Evolutionary conservation across 2,113 vertebrate genomes (phyloP).

Genomic region (Plecturocebus donacophilus): DNA sequence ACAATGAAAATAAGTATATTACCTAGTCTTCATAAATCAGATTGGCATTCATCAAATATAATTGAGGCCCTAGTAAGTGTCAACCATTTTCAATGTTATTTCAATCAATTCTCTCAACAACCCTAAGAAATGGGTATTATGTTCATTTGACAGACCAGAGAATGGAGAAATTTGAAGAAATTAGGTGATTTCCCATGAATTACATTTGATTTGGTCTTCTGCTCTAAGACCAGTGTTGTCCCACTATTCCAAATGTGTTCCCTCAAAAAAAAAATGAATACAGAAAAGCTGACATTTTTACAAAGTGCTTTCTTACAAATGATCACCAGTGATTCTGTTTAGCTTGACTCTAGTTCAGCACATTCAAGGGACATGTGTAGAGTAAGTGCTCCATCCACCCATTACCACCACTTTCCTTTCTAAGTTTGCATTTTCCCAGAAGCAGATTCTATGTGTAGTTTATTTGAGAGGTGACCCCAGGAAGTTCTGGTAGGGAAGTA

Average conservation of each 20-base stretch:
- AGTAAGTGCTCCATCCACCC: background rate
- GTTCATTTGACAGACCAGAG: background rate
- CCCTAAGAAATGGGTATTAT: background rate
- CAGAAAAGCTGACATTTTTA: background rate
- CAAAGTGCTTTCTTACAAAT: background rate
- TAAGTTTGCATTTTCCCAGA: background rate
- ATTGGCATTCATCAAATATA: background rate
- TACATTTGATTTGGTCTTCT: background rate
- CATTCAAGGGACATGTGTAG: background rate
- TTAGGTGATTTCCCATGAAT: background rate
- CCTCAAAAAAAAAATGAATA: background rate
- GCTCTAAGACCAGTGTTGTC: background rate
- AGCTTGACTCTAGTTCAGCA: background rate
- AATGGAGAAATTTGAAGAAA: background rate
- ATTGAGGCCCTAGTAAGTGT: background rate
- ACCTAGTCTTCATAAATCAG: background rate
- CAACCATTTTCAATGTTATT: background rate
- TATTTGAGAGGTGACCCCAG: background rate
- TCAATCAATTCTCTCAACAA: background rate
- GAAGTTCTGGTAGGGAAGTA: background rate
- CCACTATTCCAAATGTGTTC: background rate
- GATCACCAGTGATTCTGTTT: background rate
- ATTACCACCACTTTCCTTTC: background rate
- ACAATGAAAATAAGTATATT: slow-evolving; percentile 11
- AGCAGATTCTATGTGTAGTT: background rate